These are phyloP conservation scores for Mesochorus sp. DNA, from an alignment of 2,888 invertebrate species.

Conservation along the genomic window DNA sequence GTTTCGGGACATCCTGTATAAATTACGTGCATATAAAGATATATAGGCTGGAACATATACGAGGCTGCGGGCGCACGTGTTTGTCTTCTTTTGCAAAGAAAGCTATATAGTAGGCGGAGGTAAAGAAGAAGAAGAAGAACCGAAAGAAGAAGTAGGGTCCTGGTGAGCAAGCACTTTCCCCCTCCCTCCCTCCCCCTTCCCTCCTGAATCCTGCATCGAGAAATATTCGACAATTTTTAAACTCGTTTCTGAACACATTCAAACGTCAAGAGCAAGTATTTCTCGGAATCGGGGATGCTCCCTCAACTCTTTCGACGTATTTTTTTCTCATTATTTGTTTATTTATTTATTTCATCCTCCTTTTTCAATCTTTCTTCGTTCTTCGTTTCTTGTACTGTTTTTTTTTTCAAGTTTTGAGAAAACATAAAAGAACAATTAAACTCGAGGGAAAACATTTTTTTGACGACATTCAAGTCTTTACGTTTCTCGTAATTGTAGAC, in stretches of 20 bases:
- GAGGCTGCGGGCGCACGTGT: slow-evolving; percentile 55
- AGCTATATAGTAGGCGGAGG: slow-evolving; percentile 58
- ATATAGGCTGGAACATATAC: slow-evolving; percentile 37
- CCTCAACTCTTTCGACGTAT: slow-evolving; percentile 52
- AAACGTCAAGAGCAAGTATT: slow-evolving; percentile 72
- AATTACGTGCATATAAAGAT: slow-evolving; percentile 39
- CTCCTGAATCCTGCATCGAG: slow-evolving; percentile 65
- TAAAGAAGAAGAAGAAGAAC: slow-evolving; percentile 47
- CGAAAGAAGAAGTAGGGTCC: slow-evolving; percentile 41
- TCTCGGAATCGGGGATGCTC: slow-evolving; percentile 73
- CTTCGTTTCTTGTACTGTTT: background rate
- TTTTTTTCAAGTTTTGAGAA: no score
- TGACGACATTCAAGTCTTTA: no score
- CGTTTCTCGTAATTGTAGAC: no score
- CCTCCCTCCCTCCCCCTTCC: slow-evolving; percentile 53
- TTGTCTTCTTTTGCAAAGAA: slow-evolving; percentile 52
- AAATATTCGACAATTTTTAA: slow-evolving; percentile 81
- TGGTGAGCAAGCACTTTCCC: slow-evolving; percentile 60
- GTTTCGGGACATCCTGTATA: slow-evolving; percentile 40
- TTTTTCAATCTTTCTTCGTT: slow-evolving; percentile 36
- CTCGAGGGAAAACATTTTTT: no score
- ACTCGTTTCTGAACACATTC: slow-evolving; percentile 79
- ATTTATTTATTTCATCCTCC: background rate
- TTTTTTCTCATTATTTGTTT: slow-evolving; percentile 53
- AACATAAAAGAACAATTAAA: no score